Conservation (phyloP, 2,797 vertebrate species). For the Carcharodon carcharias region DNA sequence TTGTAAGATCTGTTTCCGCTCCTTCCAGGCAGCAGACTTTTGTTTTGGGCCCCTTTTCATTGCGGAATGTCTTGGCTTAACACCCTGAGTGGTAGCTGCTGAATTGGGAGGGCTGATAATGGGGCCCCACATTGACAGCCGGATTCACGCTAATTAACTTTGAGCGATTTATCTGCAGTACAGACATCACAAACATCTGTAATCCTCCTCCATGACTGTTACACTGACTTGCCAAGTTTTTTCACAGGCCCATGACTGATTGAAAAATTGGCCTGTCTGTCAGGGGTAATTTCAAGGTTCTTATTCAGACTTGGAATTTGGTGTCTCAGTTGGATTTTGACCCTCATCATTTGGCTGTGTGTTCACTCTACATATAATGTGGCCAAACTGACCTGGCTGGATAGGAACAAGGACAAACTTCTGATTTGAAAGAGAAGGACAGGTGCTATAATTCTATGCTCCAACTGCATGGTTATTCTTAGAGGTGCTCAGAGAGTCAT, state of each 20-base stretch:
- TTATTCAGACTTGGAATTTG: not conserved
- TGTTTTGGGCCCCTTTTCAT: not conserved
- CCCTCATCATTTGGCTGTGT: not conserved
- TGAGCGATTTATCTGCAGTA: not conserved
- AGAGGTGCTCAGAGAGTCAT: not conserved
- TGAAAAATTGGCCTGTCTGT: not conserved
- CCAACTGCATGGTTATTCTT: not conserved
- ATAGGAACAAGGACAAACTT: not conserved
- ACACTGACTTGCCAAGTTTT: not conserved
- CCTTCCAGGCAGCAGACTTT: not conserved
- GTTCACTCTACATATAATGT: not conserved
- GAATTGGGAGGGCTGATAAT: not conserved
- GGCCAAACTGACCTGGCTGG: not conserved
- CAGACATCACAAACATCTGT: not conserved
- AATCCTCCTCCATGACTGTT: not conserved
- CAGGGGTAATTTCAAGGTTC: not conserved
- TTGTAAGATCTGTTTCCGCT: not conserved
- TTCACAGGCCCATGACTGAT: not conserved
- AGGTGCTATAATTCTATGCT: not conserved
- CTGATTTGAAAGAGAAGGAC: not conserved
- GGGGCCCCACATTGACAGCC: not conserved
- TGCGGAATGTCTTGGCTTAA: not conserved
- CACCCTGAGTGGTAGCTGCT: not conserved
- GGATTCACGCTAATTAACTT: not conserved
- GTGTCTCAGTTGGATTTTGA: not conserved